Base-by-base conservation (phyloP, 1,140 invertebrate genomes). In the Drosophila suzukii region DNA sequence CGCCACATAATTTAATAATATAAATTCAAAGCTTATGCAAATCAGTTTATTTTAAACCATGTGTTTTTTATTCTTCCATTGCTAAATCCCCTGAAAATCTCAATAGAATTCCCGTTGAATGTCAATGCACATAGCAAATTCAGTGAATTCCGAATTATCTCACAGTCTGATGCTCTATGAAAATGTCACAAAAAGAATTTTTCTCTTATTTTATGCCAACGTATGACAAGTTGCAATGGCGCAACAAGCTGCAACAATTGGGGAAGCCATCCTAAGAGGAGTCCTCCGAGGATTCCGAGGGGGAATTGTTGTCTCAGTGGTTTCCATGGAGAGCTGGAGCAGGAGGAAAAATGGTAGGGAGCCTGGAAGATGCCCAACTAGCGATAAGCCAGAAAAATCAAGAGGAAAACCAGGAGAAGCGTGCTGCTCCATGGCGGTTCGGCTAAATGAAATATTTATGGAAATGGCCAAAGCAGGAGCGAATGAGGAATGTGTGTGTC, bases 401-500 rank as follows among this genome's bases (percentile, higher is more conserved):
- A 55, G 43, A 59, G 54, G 60, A 80, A 67, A 65, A 78, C 66
- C 78, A 61, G 58, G 80, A 83, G 71, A 78, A 86, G 70, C 80
- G 57, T 81, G 67, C 67, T 78, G 79, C 62, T 63, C 58, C 51
- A 61, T 66, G 72, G 79, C 85, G 66, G 68, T 74, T 74, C 76
- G 73, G 79, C 83, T 86, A 88, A 86, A 86, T 86, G 82, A 86
- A 86, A 86, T 86, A 88, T 88, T 79, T 86, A 86, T 86, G 82
- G 85, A 86, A 86, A 86, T 86, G 75, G 83, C 71, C 68, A 75
- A 63, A 65, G 56, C 30, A 58, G 63, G 27, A 47, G 34, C 17
- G 44, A 36, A 46, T 13, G 43, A 3, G 24, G 13, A 44, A 27
- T 46, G 24, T 67, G 44, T 62, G 53, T 62, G 49, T 72, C 39